Evolutionary conservation across 2,888 invertebrate genomes (phyloP), one percentile per base, ranked within the genome.

Genomic region (Eudasyphora cyanicolor): DNA sequence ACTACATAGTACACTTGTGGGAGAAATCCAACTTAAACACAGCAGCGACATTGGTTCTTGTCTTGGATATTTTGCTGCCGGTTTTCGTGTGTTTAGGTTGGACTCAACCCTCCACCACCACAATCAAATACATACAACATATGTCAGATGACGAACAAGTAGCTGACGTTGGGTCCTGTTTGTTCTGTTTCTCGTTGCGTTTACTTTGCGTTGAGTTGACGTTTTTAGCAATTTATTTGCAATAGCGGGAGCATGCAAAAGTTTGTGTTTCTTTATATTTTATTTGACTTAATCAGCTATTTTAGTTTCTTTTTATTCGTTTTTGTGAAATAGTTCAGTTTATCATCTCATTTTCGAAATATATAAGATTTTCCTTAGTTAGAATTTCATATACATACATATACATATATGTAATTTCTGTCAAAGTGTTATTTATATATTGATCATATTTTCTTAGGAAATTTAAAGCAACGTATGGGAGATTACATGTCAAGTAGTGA

Each of bases 261-360:
- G 29, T 67, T 67, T 67, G 67, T 67, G 67, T 67, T 67, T 64
- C n/a, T 60, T 60, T 67, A 2, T 67, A 24, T 42, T 67, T 42
- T 67, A 6, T 45, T 29, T 32, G n/a, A 60, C n/a, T 60, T 60
- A 32, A 29, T 29, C n/a, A n/a, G n/a, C n/a, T n/a, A n/a, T 14
- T 60, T 29, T 60, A 57, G 57, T 54, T 54, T 21, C 1, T 54
- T 60, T 29, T 60, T 60, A 57, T 24, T 57, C 4, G 5, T 2
- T 21, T 21, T 7, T 54, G 54, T 54, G 21, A 21, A 24, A 57
- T 27, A 24, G 27, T 24, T 57, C 6, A 7, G n/a, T 60, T 29
- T n/a, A n/a, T n/a, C 60, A 29, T 29, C 1, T 57, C 57, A 57
- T 57, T 49, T 19, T 6, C 3, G 12, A 57, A 17, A 45, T 14